Evolutionary conservation across 2,797 vertebrate genomes (phyloP).

Genomic region (Acanthornis magna): DNA sequence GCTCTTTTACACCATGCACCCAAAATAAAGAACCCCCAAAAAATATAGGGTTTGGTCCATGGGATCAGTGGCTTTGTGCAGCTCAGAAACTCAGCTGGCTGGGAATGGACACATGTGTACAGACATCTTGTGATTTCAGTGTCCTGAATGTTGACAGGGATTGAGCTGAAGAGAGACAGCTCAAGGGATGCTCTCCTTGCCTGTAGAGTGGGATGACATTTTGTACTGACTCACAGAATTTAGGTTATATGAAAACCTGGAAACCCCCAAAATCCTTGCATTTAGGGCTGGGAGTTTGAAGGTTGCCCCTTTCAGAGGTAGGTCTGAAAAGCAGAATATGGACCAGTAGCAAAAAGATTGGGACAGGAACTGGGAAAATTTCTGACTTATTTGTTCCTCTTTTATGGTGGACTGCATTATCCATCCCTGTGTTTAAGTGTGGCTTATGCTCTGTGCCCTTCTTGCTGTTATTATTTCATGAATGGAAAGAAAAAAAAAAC

Average conservation of each 20-base stretch:
- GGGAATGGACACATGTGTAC: not conserved
- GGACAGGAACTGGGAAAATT: not conserved
- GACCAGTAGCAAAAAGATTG: not conserved
- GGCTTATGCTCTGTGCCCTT: not conserved
- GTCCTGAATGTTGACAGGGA: not conserved
- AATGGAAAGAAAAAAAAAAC: not conserved
- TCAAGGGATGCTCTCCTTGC: not conserved
- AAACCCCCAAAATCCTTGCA: not conserved
- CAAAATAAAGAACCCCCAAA: not conserved
- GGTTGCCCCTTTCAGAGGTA: not conserved
- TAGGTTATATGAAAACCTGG: not conserved
- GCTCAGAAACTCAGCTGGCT: not conserved
- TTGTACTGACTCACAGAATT: not conserved
- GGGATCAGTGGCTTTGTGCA: not conserved
- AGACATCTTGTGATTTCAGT: accelerated
- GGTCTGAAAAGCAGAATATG: not conserved
- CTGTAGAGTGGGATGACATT: not conserved
- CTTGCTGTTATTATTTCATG: not conserved
- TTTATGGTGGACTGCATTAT: not conserved
- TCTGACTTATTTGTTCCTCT: not conserved
- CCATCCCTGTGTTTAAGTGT: not conserved
- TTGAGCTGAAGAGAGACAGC: accelerated
- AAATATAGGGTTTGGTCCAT: not conserved
- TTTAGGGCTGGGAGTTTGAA: not conserved
- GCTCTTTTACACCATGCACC: not conserved